Base-by-base conservation (phyloP, 2,888 invertebrate genomes). In the Polylopha cassiicola region DNA sequence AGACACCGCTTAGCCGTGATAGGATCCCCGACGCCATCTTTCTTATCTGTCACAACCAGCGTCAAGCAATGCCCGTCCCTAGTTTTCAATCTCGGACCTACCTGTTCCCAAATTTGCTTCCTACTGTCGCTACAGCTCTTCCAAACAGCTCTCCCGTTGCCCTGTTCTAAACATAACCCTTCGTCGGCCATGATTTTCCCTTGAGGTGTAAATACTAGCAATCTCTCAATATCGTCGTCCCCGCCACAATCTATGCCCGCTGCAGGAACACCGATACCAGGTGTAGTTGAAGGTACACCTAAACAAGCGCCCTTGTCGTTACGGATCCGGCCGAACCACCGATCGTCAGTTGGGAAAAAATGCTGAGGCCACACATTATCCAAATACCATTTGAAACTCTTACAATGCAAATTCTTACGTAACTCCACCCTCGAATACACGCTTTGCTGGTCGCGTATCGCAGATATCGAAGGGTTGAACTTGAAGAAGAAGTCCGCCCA, bases 331-430 rank as follows among this genome's bases (percentile, higher is more conserved):
- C 98, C 99, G 65, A 99, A 95, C 81, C 95, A 95, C 48, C 95
- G 87, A 51, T 93, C 91, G 1, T 92, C 88, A 15, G 90, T 92
- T 0, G 99, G 99, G 60, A 99, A 94, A 71, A 98, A 99, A 65
- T 99, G 94, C 64, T 98, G 94, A 0, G 97, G 97, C 95, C 98
- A 99, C 13, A 99, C 90, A 59, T 94, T 95, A 37, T 95, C 91
- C 53, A 99, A 85, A 73, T 97, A 99, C 98, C 98, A 98, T 33
- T 90, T 88, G 62, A 98, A 98, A 51, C 89, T 89, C 74, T 95
- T 94, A 70, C 98, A 98, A 9, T 92, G 78, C 20, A 97, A 80
- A 48, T 85, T 87, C 46, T 92, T 86, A 1, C 92, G 85, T 22
- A 98, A 73, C 14, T 89, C 88, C 7, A 93, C 54, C 36, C 99